phyloP scores from a whole-genome alignment of 2,888 invertebrate genomes.

The Ditylenchus weischeri region DNA sequence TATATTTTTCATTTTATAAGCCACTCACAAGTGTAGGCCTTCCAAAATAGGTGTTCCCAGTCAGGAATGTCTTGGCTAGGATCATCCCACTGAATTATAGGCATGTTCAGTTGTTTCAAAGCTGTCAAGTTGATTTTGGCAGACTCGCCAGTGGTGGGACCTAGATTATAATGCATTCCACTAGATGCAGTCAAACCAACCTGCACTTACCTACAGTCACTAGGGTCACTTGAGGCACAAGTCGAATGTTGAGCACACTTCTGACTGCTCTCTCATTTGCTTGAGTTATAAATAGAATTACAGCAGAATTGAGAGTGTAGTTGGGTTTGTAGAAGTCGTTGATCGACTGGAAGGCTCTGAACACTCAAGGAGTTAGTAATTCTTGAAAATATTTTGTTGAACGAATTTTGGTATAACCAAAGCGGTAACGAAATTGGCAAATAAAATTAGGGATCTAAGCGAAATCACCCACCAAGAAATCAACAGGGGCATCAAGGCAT shows the following conservation, averaged over 20 bases:
- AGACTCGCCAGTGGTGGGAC: background rate
- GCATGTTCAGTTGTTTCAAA: background rate
- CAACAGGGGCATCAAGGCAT: no score
- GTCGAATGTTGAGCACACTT: background rate
- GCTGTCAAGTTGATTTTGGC: background rate
- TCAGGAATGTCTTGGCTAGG: background rate
- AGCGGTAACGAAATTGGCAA: no score
- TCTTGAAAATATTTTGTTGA: no score
- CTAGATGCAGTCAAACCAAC: no score
- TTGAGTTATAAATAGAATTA: conserved; percentile 1
- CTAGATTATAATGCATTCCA: no score
- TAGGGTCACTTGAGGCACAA: background rate
- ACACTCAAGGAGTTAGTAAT: background rate
- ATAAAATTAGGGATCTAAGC: no score
- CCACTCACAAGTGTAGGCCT: conserved; percentile 1
- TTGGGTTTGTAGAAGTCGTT: background rate
- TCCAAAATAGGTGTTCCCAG: conserved; percentile 4
- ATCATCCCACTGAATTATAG: conserved; percentile 1
- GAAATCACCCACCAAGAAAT: no score
- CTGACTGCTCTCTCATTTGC: background rate
- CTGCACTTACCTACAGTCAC: background rate
- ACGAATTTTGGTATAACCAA: no score
- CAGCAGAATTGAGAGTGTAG: background rate
- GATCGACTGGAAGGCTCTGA: background rate
- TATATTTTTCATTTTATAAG: background rate